These are phyloP conservation scores for Sardinella longiceps DNA, from an alignment of 2,797 vertebrate species.

Conservation along the genomic window DNA sequence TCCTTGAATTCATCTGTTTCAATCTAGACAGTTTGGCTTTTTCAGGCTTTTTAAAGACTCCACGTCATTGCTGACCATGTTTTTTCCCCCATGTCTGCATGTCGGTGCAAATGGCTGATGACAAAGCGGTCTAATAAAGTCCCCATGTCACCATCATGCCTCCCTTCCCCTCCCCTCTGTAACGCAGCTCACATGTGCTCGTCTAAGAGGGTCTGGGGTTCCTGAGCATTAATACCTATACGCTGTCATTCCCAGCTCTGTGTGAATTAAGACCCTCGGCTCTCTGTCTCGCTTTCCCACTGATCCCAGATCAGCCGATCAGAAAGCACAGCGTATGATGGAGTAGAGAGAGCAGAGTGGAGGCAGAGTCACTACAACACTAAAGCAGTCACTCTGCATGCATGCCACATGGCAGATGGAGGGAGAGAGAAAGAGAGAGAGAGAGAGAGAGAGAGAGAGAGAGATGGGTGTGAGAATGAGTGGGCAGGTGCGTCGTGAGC, in stretches of 20 bases:
- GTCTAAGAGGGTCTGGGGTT: neutral
- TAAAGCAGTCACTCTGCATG: neutral
- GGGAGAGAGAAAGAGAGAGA: neutral
- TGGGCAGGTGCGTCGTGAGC: conserved; percentile 53
- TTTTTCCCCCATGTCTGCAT: neutral
- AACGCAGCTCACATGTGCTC: too few species aligned
- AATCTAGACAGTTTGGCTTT: neutral
- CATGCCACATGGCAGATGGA: neutral
- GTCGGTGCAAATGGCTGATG: neutral
- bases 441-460: neutral
- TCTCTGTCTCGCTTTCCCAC: neutral
- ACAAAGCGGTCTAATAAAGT: neutral
- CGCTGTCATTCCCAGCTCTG: neutral
- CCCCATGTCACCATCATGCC: neutral
- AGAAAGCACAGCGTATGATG: neutral
- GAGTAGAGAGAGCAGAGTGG: neutral
- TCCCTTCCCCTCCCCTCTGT: too few species aligned
- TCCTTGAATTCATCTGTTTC: neutral
- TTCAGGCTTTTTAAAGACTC: neutral
- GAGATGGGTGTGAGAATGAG: conserved; percentile 28
- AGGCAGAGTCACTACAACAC: neutral
- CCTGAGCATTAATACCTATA: neutral
- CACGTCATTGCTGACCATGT: neutral
- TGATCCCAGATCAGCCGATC: neutral
- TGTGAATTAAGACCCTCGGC: neutral